These are phyloP conservation scores for Epinephelus cyanopodus DNA, from an alignment of 2,113 vertebrate genomes.

Conservation along the genomic window DNA sequence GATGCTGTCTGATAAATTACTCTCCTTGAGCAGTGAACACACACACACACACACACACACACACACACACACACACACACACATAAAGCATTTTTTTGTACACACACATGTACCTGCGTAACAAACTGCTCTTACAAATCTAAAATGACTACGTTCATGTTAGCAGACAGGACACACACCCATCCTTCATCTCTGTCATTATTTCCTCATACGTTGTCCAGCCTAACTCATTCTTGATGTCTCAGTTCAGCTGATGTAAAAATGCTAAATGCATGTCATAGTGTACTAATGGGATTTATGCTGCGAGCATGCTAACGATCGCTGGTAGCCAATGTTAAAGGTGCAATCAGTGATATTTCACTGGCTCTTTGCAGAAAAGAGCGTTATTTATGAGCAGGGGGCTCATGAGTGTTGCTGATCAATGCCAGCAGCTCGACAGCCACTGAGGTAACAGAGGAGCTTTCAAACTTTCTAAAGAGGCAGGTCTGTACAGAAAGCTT, in stretches of 20 bases:
- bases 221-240: constrained; percentile 51
- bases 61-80: not conserved
- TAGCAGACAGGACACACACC: constrained; percentile 29
- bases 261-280: constrained; percentile 66
- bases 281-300: constrained; percentile 66
- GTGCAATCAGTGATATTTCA: constrained; percentile 64
- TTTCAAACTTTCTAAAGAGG: constrained; percentile 49
- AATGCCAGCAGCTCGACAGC: constrained; percentile 45
- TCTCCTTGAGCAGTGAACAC: constrained; percentile 19
- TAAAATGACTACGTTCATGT: constrained; percentile 33
- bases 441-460: constrained; percentile 37
- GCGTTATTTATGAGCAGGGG: constrained; percentile 52
- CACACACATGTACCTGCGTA: constrained; percentile 12
- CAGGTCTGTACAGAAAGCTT: constrained; percentile 27
- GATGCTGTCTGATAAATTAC: constrained; percentile 62
- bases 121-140: constrained; percentile 21
- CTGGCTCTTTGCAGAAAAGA: constrained; percentile 40
- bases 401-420: constrained; percentile 41
- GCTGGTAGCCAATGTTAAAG: constrained; percentile 62
- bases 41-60: not conserved
- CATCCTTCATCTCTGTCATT: constrained; percentile 50
- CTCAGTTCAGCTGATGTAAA: constrained; percentile 54
- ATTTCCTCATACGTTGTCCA: constrained; percentile 36
- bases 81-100: not conserved
- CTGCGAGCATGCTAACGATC: constrained; percentile 57